These are phyloP conservation scores for Calycopis cecrops DNA, from an alignment of 1,140 invertebrate genomes.

Conservation along the genomic window DNA sequence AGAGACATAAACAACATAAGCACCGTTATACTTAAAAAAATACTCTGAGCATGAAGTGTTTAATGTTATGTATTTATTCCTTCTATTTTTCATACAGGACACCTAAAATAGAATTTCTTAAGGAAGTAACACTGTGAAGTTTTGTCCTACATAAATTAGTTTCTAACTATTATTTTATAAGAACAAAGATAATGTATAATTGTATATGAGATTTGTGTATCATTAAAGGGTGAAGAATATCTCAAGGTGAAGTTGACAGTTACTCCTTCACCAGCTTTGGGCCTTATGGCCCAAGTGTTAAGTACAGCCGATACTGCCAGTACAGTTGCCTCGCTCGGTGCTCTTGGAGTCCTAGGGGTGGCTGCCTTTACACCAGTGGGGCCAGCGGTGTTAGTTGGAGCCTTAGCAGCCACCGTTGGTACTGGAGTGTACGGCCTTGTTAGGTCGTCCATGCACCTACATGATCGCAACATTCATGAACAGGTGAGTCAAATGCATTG, in stretches of 20 bases:
- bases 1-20: too few relatives aligned
- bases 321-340: slow-evolving; percentile 54
- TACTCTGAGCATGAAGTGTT: too few relatives aligned
- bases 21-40: too few relatives aligned
- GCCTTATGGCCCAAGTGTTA: slow-evolving; percentile 48
- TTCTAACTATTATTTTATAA: background rate
- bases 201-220: background rate
- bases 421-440: slow-evolving; percentile 62
- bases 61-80: too few relatives aligned
- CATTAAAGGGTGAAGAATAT: slow-evolving; percentile 40
- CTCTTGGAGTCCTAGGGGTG: slow-evolving; percentile 54
- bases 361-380: slow-evolving; percentile 60
- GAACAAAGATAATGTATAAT: background rate
- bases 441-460: slow-evolving; percentile 54
- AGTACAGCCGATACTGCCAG: slow-evolving; percentile 55
- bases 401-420: slow-evolving; percentile 46
- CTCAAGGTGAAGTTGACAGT: slow-evolving; percentile 49
- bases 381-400: slow-evolving; percentile 47
- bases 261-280: slow-evolving; percentile 48
- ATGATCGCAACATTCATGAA: slow-evolving; percentile 51
- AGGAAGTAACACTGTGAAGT: too few relatives aligned
- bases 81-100: too few relatives aligned
- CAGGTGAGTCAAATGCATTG: slow-evolving; percentile 33
- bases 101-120: too few relatives aligned
- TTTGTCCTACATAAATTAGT: too few relatives aligned